Base-by-base conservation (phyloP, 2,888 invertebrate species). In the Harpalus rufipes region DNA sequence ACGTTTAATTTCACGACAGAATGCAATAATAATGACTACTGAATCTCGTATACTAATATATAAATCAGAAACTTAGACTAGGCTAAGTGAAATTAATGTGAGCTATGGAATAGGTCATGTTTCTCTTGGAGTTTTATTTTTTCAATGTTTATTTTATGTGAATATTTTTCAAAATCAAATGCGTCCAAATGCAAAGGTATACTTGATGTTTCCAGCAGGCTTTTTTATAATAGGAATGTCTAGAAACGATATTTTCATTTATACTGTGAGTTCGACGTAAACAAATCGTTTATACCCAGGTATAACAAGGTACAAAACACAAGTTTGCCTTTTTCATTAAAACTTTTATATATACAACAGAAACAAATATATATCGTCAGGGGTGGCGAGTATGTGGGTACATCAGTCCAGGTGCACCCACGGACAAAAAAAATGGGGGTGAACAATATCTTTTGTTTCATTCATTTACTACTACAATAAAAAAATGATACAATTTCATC, bases 251-350 rank as follows among this genome's bases (percentile, higher is more conserved):
- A 80, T 61, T 80, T 80, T 80, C n/a, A 68, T 72, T 85, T 32
- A 65, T 58, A 61, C 59, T 68, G 18, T 68, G 79, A 68, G 68
- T 80, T 25, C 84, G 79, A 84, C 63, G 65, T 79, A 84, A 65
- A 81, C 51, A 85, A 80, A 80, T 76, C 76, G 59, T 76, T 76
- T 84, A 84, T 84, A 85, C 68, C 68, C 85, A 85, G 80, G 85
- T 85, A 79, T 58, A 61, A 84, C 65, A 80, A 85, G 80, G 85
- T 85, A 85, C 85, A 85, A 85, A 85, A 81, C 85, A 85, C 84
- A 84, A 78, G 84, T 84, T 84, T 85, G 85, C 85, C 85, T 85
- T 85, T 84, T 85, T 85, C 85, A 85, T 85, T 85, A 58, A 85
- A 85, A 59, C 79, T 85, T 84, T 85, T 84, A 84, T 84, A 84